These are phyloP conservation scores for Chrysochloris asiatica DNA, from an alignment of 2,113 vertebrate genomes.

Conservation along the genomic window DNA sequence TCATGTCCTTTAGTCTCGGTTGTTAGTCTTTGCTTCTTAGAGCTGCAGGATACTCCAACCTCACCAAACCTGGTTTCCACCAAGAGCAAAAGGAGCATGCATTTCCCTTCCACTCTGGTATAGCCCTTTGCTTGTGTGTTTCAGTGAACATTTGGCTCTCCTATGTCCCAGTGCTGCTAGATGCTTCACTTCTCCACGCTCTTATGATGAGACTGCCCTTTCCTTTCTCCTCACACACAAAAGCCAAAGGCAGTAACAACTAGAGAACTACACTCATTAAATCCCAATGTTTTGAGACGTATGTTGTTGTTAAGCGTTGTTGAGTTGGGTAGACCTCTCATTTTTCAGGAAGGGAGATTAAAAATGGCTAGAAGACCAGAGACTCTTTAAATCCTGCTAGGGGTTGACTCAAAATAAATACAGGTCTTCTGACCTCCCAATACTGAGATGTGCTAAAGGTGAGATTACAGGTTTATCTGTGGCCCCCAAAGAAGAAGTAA, in stretches of 20 bases:
- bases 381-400: background rate
- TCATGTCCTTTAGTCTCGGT: background rate
- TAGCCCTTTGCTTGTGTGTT: background rate
- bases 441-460: background rate
- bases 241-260: background rate
- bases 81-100: background rate
- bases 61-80: background rate
- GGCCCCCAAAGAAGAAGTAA: background rate
- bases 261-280: background rate
- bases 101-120: background rate
- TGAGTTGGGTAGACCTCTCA: background rate
- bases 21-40: background rate
- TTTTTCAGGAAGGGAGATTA: background rate
- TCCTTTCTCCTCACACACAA: background rate
- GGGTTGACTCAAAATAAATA: background rate
- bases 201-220: background rate
- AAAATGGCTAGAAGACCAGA: background rate
- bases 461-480: constrained; percentile 14
- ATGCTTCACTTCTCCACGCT: background rate
- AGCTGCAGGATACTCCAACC: background rate
- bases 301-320: too few species aligned
- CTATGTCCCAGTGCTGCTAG: background rate
- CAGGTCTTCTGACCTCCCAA: too few species aligned
- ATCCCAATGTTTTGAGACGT: too few species aligned
- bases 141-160: background rate